Percentiles rank a stretch among this genome's conserved stretches.
Evolutionary conservation across 2,888 invertebrate species (phyloP).

Genomic region (Pterostichus niger): DNA sequence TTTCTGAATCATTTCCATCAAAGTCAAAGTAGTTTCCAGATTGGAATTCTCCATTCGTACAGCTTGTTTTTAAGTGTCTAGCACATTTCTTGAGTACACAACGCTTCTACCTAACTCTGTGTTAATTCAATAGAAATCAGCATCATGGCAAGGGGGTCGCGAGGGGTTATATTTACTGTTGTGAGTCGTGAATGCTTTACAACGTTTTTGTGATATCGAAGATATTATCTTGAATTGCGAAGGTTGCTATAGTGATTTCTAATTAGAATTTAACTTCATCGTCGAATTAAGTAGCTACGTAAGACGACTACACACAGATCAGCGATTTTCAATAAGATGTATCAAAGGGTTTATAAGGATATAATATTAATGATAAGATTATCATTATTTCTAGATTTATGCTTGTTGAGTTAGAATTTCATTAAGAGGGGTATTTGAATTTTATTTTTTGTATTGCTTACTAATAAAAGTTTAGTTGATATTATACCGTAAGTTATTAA

Average conservation of each 20-base stretch:
- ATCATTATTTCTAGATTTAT: background rate
- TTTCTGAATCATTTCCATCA: background rate
- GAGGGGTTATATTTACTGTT: background rate
- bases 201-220: conserved; percentile 38
- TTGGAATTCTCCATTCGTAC: conserved; percentile 20
- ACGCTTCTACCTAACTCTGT: conserved; percentile 4
- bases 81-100: conserved; percentile 16
- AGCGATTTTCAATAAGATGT: background rate
- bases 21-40: background rate
- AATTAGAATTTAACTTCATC: conserved; percentile 32
- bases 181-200: conserved; percentile 29
- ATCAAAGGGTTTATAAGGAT: background rate
- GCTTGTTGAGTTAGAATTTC: background rate
- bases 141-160: background rate
- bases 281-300: background rate
- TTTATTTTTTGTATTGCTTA: background rate
- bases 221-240: conserved; percentile 22
- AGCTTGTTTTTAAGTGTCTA: conserved; percentile 20
- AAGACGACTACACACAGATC: conserved; percentile 3
- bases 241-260: conserved; percentile 47
- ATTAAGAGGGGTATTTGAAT: background rate
- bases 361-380: background rate
- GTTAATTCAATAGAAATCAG: conserved; percentile 47
- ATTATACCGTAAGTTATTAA: no score
- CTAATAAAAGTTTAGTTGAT: background rate